Evolutionary conservation across 2,797 vertebrate species (phyloP), one percentile per base, ranked within the genome.

Genomic region (Anabas testudineus): DNA sequence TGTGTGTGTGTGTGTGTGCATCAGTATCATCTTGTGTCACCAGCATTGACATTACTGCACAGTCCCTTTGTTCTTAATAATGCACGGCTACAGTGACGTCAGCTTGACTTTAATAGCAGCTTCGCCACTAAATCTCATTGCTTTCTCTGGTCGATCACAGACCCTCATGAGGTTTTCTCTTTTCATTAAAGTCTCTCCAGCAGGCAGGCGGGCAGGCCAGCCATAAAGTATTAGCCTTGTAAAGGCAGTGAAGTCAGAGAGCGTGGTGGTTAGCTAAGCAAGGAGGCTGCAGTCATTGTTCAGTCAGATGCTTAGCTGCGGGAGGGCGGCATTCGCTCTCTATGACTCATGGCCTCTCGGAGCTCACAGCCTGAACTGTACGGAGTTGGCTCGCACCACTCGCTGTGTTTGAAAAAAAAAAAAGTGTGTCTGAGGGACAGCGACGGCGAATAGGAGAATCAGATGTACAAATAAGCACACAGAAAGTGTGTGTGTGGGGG

Each of bases 281-380:
- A 66, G 66, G 76, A 86, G 59, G 78, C 84, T 71, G 84, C 71
- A 69, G 74, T 80, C 87, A 82, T 82, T 88, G 85, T 87, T 88
- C 69, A 79, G 85, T 86, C 78, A 49, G 85, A 87, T 80, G 76
- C 69, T n/a, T 62, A 74, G 83, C 82, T 70, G 85, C 71, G 54
- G 86, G 84, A 84, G 79, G 77, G 68, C 62, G 24, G 78, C 78
- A 76, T 89, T 92, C 87, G 76, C 72, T 82, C 75, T 77, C 65
- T 66, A 53, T 87, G 89, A 91, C 80, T 91, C 87, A 91, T 57
- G 83, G 77, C 63, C 85, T 88, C 82, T 68, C 8, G 21, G 74
- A 71, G 82, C 79, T 68, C 49, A 12, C 52, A 48, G 71, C 58
- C 74, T 73, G 51, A 43, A 28, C 86, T 66, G 74, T 9, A 76